Conservation (phyloP, 2,888 invertebrate genomes). For the Ophioninae sp. region DNA sequence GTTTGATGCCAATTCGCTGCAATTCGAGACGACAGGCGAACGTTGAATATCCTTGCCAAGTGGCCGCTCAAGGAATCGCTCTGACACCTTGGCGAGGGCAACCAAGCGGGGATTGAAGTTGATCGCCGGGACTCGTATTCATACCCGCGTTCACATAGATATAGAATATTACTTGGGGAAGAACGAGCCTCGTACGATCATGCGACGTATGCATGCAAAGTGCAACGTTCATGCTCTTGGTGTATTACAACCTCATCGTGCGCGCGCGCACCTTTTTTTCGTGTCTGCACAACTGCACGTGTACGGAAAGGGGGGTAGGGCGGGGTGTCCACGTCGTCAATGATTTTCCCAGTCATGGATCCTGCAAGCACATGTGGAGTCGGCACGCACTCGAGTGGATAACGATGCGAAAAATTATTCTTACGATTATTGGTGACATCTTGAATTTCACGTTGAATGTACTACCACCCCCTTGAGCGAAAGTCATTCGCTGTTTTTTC, state of each 20-base stretch:
- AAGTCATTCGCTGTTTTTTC: background rate
- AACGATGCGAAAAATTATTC: constrained; percentile 39
- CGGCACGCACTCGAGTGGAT: constrained; percentile 6
- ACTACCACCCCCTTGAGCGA: background rate
- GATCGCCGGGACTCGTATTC: constrained; percentile 30
- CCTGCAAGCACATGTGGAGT: background rate
- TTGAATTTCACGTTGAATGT: constrained; percentile 15
- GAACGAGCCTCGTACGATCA: background rate
- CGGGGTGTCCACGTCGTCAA: background rate
- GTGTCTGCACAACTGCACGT: background rate
- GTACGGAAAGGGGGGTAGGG: background rate
- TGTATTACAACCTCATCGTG: constrained; percentile 7
- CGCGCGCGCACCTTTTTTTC: too few species aligned
- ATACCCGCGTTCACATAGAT: background rate
- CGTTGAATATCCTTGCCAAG: constrained; percentile 34
- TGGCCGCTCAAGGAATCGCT: constrained; percentile 35
- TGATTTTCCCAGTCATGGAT: constrained; percentile 36
- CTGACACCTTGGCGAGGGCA: constrained; percentile 36
- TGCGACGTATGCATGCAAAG: constrained; percentile 35
- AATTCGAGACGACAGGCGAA: constrained; percentile 39
- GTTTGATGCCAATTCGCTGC: constrained; percentile 31
- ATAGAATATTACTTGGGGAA: background rate
- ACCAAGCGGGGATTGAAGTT: constrained; percentile 43
- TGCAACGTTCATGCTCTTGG: constrained; percentile 29
- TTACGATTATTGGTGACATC: constrained; percentile 34